Percentiles rank a stretch among this genome's conserved stretches.
Evolutionary conservation across 64 coral and sea anemone genomes (phyloP).

Genomic region (Actinia tenebrosa): DNA sequence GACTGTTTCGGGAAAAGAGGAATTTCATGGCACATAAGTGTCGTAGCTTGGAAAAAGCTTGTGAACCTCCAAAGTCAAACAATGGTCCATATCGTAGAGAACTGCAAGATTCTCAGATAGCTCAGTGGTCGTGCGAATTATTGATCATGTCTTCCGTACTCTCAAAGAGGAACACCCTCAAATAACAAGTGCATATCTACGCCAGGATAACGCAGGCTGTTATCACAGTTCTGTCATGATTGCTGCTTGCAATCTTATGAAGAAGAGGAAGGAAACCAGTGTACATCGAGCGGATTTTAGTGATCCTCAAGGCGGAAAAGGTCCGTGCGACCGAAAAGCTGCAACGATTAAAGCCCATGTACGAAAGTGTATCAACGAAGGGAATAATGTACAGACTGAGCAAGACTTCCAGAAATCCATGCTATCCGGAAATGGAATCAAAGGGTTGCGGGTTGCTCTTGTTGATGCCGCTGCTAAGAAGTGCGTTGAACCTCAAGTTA

Average conservation of each 20-base stretch:
- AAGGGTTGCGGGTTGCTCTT: too few species aligned
- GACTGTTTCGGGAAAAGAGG: constrained; percentile 39
- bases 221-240: constrained; percentile 27
- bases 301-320: too few species aligned
- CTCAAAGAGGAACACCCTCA: constrained; percentile 36
- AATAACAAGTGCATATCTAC: constrained; percentile 30
- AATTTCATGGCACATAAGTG: constrained; percentile 26
- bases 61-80: constrained; percentile 16
- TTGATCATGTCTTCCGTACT: constrained; percentile 20
- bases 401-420: constrained; percentile 42
- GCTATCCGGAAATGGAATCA: too few species aligned
- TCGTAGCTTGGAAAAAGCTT: background rate
- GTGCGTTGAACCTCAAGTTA: too few species aligned
- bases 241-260: constrained; percentile 27
- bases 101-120: constrained; percentile 21
- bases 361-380: constrained; percentile 24
- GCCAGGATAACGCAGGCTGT: too few species aligned
- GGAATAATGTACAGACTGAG: constrained; percentile 11
- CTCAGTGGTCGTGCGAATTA: background rate
- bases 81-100: constrained; percentile 30
- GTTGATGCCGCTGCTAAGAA: too few species aligned
- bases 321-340: too few species aligned
- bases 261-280: constrained; percentile 20
- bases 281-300: too few species aligned
- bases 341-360: too few species aligned